A percentile compares a stretch with the other conserved stretches of the same genome.
phyloP scores from a whole-genome alignment of 2,888 invertebrate species.

The Melanostoma mellinum region DNA sequence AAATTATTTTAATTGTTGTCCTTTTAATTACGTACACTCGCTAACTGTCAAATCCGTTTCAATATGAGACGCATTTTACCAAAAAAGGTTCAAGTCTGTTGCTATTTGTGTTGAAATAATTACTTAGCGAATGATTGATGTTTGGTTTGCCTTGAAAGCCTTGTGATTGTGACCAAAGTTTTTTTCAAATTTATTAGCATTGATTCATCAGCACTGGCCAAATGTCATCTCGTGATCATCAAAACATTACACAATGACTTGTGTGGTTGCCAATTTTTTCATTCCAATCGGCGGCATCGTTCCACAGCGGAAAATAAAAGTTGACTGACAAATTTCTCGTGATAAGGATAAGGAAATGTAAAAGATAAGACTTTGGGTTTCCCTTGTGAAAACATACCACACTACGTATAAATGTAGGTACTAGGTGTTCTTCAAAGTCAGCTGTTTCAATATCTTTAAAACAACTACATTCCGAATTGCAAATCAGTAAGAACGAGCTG shows the following conservation, averaged over 20 bases:
- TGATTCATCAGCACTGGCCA: not conserved
- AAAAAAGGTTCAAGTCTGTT: too few relatives aligned
- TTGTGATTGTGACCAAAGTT: constrained; percentile 10
- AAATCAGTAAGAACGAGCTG: constrained; percentile 21
- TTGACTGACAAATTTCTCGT: not conserved
- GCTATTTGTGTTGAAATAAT: too few relatives aligned
- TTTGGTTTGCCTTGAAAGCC: not conserved
- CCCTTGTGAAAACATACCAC: too few relatives aligned
- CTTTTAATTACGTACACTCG: too few relatives aligned
- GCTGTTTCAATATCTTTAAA: constrained; percentile 1
- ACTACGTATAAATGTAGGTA: too few relatives aligned
- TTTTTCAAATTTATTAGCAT: constrained; percentile 11
- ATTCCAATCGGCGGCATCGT: not conserved
- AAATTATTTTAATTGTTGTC: too few relatives aligned
- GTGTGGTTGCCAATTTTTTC: not conserved
- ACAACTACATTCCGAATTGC: not conserved
- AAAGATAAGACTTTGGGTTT: not conserved
- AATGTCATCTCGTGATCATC: constrained; percentile 2
- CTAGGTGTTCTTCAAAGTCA: not conserved
- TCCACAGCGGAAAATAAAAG: not conserved
- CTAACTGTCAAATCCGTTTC: too few relatives aligned
- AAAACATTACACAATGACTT: not conserved
- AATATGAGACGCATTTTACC: too few relatives aligned
- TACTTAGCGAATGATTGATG: not conserved
- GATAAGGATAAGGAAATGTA: not conserved